Percentiles rank a stretch among this genome's conserved stretches.
Evolutionary conservation across 1,140 invertebrate species (phyloP).

Genomic region (Temnothorax nylanderi): DNA sequence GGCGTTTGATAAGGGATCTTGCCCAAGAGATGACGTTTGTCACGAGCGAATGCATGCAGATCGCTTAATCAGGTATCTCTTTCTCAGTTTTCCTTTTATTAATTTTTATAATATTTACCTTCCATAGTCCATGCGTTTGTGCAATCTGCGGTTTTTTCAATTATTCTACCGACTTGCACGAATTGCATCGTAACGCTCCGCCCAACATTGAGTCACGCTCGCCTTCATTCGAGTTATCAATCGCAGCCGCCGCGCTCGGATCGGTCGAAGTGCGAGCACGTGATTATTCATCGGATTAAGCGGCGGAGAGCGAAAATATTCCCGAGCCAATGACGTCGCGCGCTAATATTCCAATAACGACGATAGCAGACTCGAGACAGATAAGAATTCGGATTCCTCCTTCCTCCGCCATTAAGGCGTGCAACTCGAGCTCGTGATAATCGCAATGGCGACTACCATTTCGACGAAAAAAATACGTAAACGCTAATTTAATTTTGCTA

Average conservation of each 20-base stretch:
- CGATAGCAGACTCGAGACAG: slow-evolving; percentile 62
- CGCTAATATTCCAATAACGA: slow-evolving; percentile 59
- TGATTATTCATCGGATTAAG: slow-evolving; percentile 49
- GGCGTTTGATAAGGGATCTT: not conserved
- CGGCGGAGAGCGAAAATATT: slow-evolving; percentile 40
- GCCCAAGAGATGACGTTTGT: not conserved
- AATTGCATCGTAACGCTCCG: not conserved
- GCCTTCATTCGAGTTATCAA: slow-evolving; percentile 55
- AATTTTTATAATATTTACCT: not conserved
- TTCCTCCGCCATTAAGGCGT: slow-evolving; percentile 37
- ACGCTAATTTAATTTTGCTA: not conserved
- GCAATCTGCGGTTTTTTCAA: not conserved
- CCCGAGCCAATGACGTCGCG: slow-evolving; percentile 25
- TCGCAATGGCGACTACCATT: slow-evolving; percentile 47
- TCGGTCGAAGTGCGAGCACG: slow-evolving; percentile 28
- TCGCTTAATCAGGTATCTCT: not conserved
- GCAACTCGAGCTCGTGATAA: slow-evolving; percentile 37
- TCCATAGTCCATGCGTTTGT: not conserved
- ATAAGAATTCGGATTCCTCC: slow-evolving; percentile 60
- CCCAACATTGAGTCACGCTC: not conserved
- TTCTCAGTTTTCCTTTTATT: not conserved
- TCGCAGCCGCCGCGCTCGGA: slow-evolving; percentile 18
- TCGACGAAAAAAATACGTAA: not conserved
- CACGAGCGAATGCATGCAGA: not conserved
- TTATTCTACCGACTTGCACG: slow-evolving; percentile 1